phyloP scores from a whole-genome alignment of 2,888 invertebrate species.

The Cabera pusaria region DNA sequence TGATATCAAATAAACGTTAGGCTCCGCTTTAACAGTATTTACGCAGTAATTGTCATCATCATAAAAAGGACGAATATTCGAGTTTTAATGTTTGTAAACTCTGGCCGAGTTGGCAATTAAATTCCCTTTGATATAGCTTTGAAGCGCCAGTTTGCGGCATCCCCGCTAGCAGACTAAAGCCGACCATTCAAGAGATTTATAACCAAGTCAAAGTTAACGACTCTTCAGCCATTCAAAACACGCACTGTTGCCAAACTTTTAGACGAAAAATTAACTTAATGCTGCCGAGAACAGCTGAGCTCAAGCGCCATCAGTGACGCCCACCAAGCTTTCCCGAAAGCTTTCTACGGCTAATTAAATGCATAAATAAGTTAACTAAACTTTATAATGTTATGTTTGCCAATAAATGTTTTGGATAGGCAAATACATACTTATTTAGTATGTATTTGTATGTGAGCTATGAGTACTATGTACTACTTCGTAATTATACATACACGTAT shows the following conservation, averaged over 20 bases:
- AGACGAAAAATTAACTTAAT: constrained; percentile 63
- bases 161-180: constrained; percentile 59
- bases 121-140: constrained; percentile 64
- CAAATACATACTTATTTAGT: too few species aligned
- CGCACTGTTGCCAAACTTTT: constrained; percentile 61
- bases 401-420: too few species aligned
- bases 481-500: too few species aligned
- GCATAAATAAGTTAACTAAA: too few species aligned
- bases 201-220: constrained; percentile 70
- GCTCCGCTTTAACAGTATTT: constrained; percentile 29
- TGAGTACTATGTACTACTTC: too few species aligned
- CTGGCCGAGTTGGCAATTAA: constrained; percentile 62
- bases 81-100: constrained; percentile 52
- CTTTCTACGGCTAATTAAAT: too few species aligned
- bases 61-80: constrained; percentile 45
- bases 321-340: constrained; percentile 39
- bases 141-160: constrained; percentile 59
- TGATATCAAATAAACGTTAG: constrained; percentile 25
- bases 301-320: constrained; percentile 49
- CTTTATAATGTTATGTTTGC: too few species aligned
- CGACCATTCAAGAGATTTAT: constrained; percentile 70
- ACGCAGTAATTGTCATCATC: constrained; percentile 41
- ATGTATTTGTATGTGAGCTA: too few species aligned
- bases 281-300: constrained; percentile 59
- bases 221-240: constrained; percentile 64